These are phyloP conservation scores for Empis livida DNA, from an alignment of 2,888 invertebrate genomes.

Conservation along the genomic window DNA sequence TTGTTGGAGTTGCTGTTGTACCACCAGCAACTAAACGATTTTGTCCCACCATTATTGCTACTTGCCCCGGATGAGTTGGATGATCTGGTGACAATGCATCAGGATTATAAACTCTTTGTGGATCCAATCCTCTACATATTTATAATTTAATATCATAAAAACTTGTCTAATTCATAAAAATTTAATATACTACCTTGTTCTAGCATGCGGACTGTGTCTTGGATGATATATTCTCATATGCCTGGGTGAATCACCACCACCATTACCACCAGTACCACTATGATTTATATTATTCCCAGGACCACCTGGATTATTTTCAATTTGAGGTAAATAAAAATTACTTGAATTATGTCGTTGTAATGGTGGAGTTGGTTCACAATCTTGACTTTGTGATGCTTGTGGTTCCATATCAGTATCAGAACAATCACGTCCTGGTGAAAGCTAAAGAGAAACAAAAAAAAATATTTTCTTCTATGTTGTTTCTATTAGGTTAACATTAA, in stretches of 20 bases:
- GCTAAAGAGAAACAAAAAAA: slow-evolving; percentile 37
- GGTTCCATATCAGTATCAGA: slow-evolving; percentile 78
- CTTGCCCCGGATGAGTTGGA: slow-evolving; percentile 33
- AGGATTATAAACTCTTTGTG: slow-evolving; percentile 47
- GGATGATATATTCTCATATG: slow-evolving; percentile 38
- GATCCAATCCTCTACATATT: slow-evolving; percentile 43
- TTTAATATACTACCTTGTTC: slow-evolving; percentile 43
- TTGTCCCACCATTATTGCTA: slow-evolving; percentile 36
- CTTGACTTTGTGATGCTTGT: slow-evolving; percentile 81
- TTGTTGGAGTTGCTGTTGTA: slow-evolving; percentile 57
- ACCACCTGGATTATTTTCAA: slow-evolving; percentile 25
- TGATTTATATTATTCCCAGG: slow-evolving; percentile 17
- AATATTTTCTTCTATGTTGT: slow-evolving; percentile 1
- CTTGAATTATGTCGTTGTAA: slow-evolving; percentile 74
- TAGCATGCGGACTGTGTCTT: slow-evolving; percentile 68
- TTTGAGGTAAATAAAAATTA: slow-evolving; percentile 74
- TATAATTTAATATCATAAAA: too few species aligned
- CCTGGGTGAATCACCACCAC: slow-evolving; percentile 40
- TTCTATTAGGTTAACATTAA: not conserved
- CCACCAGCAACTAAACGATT: slow-evolving; percentile 35
- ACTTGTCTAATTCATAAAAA: too few species aligned
- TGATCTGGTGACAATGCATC: slow-evolving; percentile 48
- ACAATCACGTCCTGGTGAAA: slow-evolving; percentile 72
- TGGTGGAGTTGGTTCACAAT: slow-evolving; percentile 86
- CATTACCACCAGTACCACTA: slow-evolving; percentile 17